A percentile compares a stretch with the other conserved stretches of the same genome.
Conservation (phyloP, 2,797 vertebrate genomes). For the Sparidentex hasta region DNA sequence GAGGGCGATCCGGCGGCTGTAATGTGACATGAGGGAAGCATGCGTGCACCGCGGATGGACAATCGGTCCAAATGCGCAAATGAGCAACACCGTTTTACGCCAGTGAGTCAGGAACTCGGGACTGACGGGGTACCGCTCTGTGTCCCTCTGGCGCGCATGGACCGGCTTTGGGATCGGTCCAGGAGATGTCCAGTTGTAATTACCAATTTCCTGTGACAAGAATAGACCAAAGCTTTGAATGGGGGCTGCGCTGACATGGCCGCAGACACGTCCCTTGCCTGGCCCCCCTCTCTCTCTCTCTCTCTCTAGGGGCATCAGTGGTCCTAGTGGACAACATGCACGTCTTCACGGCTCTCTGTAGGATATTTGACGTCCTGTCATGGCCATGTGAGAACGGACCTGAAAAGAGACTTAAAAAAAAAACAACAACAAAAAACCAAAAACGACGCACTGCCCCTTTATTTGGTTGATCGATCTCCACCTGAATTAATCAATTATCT, state of each 20-base stretch:
- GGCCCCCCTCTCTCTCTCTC: slow-evolving; percentile 5
- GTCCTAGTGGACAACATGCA: slow-evolving; percentile 43
- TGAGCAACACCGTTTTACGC: slow-evolving; percentile 51
- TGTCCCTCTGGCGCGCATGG: slow-evolving; percentile 15
- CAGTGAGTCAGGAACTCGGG: slow-evolving; percentile 23
- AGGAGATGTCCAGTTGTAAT: slow-evolving; percentile 71
- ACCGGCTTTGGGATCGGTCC: slow-evolving; percentile 52
- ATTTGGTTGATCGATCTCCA: not conserved
- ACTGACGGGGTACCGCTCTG: slow-evolving; percentile 4
- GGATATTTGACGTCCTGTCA: slow-evolving; percentile 29
- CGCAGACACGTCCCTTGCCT: slow-evolving; percentile 71
- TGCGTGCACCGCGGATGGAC: slow-evolving; percentile 29
- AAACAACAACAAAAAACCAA: no score
- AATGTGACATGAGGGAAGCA: slow-evolving; percentile 45
- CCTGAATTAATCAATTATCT: not conserved
- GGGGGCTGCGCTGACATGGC: slow-evolving; percentile 63
- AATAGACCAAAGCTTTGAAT: slow-evolving; percentile 58
- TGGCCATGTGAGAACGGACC: slow-evolving; percentile 5
- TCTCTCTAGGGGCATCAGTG: slow-evolving; percentile 16
- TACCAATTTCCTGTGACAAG: slow-evolving; percentile 74
- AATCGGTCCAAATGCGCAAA: slow-evolving; percentile 43
- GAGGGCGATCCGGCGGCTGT: slow-evolving; percentile 17
- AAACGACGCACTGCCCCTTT: not conserved
- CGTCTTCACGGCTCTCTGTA: slow-evolving; percentile 39
- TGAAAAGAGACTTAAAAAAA: not conserved